A percentile compares a stretch with the other conserved stretches of the same genome.
These are phyloP conservation scores for Menidia beryllina DNA, from an alignment of 2,113 vertebrate genomes.

Conservation along the genomic window DNA sequence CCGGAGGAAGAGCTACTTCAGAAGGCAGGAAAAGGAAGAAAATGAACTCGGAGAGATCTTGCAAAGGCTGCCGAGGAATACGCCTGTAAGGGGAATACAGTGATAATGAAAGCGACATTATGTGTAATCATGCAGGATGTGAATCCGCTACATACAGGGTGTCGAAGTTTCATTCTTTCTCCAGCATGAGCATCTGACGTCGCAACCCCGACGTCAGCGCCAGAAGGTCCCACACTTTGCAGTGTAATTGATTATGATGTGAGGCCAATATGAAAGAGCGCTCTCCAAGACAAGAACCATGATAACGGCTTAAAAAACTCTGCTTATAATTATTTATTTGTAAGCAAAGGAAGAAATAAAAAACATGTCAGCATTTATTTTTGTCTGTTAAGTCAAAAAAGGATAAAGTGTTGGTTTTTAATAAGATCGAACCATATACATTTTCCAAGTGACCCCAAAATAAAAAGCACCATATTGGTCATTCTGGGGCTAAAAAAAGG, in stretches of 20 bases:
- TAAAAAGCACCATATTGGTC: constrained; percentile 61
- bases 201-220: constrained; percentile 25
- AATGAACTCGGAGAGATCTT: constrained; percentile 34
- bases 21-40: constrained; percentile 19
- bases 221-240: constrained; percentile 22
- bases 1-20: constrained; percentile 37
- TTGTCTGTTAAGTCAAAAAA: neutral
- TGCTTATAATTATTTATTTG: neutral
- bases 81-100: constrained; percentile 32
- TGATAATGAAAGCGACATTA: constrained; percentile 64
- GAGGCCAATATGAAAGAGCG: constrained; percentile 3
- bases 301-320: neutral
- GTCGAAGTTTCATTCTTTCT: constrained; percentile 39
- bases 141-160: constrained; percentile 37
- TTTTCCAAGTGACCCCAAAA: constrained; percentile 57
- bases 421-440: constrained; percentile 18
- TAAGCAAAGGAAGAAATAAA: neutral
- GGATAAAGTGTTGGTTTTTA: neutral
- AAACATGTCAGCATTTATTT: neutral
- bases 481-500: too few species aligned
- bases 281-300: constrained; percentile 16
- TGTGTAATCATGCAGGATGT: constrained; percentile 64
- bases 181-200: constrained; percentile 53
- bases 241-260: constrained; percentile 41
- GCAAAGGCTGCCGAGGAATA: constrained; percentile 19